Percentiles rank a stretch among this genome's conserved stretches.
These are phyloP conservation scores for Diorhabda sublineata DNA, from an alignment of 1,140 invertebrate species.

Conservation along the genomic window DNA sequence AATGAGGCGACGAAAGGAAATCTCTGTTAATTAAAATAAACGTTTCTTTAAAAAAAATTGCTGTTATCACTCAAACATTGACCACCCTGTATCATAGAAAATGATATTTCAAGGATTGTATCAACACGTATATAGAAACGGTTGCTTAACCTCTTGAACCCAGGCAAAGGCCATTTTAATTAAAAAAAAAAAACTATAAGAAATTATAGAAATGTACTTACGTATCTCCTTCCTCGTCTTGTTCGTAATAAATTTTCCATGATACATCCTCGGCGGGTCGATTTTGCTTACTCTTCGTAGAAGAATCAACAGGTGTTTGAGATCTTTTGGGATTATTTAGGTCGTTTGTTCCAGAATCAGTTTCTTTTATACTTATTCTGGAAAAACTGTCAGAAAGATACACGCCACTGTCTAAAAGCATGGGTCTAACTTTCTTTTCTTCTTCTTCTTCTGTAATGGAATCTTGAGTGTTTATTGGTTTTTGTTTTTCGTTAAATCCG, in stretches of 20 bases:
- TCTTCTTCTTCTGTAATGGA: slow-evolving; percentile 18
- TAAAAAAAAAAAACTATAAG: slow-evolving; percentile 20
- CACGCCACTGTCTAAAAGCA: slow-evolving; percentile 39
- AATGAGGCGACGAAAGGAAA: too few species aligned
- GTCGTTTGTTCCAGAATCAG: slow-evolving; percentile 37
- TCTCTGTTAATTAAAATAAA: too few species aligned
- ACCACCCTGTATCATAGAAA: too few species aligned
- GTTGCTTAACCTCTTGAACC: slow-evolving; percentile 1
- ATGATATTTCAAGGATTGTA: too few species aligned
- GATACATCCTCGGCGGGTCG: slow-evolving; percentile 33
- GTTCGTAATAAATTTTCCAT: slow-evolving; percentile 58
- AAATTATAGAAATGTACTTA: slow-evolving; percentile 50
- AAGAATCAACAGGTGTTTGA: slow-evolving; percentile 30
- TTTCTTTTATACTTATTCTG: slow-evolving; percentile 49
- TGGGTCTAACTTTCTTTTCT: slow-evolving; percentile 32
- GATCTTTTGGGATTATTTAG: slow-evolving; percentile 33
- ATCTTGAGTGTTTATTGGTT: not conserved
- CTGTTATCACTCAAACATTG: too few species aligned
- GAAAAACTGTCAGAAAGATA: slow-evolving; percentile 54
- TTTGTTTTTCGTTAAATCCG: not conserved
- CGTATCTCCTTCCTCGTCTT: slow-evolving; percentile 70
- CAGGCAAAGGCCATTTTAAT: slow-evolving; percentile 13
- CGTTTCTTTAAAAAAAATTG: too few species aligned
- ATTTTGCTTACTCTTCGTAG: slow-evolving; percentile 14
- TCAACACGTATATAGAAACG: not conserved